These are phyloP conservation scores for Miniopterus natalensis DNA, from an alignment of 2,113 vertebrate species.

Conservation along the genomic window DNA sequence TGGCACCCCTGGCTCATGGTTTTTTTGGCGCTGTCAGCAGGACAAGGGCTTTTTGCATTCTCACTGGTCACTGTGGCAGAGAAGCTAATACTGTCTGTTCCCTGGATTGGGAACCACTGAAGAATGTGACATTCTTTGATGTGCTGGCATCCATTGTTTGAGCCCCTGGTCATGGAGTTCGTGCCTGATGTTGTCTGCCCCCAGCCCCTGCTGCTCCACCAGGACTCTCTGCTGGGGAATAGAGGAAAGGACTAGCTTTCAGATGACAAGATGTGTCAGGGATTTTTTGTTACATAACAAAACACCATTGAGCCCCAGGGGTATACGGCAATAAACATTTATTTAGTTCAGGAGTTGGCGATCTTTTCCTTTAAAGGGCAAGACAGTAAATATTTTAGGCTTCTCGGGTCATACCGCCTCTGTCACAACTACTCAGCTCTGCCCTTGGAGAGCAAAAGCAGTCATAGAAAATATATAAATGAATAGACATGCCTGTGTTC, in stretches of 20 bases:
- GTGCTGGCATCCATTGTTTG: neutral
- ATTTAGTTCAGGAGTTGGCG: neutral
- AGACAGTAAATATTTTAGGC: constrained; percentile 1
- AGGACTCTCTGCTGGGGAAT: neutral
- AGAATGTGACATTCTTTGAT: neutral
- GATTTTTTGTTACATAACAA: constrained; percentile 20
- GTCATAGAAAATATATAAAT: neutral
- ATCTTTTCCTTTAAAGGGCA: constrained; percentile 21
- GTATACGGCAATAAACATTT: neutral
- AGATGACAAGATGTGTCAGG: neutral
- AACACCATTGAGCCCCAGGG: neutral
- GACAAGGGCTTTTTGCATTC: neutral
- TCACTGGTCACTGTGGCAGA: neutral
- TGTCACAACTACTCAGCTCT: neutral
- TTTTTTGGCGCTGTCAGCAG: neutral
- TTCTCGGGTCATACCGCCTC: neutral
- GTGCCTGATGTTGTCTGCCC: neutral
- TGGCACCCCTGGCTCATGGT: neutral
- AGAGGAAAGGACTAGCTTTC: neutral
- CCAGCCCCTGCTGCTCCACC: neutral
- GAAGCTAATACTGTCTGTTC: neutral
- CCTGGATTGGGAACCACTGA: neutral
- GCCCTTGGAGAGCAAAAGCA: neutral
- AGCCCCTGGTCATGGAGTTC: neutral
- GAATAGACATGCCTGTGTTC: neutral